Evolutionary conservation across 2,797 vertebrate genomes (phyloP).

Genomic region (Danio albolineatus): DNA sequence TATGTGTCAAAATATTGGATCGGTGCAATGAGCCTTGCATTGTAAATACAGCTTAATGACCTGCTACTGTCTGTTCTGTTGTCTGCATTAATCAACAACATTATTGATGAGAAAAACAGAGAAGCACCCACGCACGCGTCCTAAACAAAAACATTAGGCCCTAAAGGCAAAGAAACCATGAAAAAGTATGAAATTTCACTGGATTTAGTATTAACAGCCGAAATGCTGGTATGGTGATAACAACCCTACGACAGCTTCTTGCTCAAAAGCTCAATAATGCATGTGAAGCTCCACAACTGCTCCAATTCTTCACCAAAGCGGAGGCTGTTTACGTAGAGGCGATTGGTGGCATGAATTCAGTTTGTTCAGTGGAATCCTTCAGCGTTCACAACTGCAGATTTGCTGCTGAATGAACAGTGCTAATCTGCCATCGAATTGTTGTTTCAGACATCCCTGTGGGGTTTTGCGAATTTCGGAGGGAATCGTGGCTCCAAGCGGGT

Average conservation of each 20-base stretch:
- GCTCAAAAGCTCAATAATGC: conserved; percentile 29
- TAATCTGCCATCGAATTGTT: conserved; percentile 40
- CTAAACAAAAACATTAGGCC: not conserved
- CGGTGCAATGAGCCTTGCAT: not conserved
- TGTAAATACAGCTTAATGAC: conserved; percentile 29
- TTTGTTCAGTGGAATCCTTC: conserved; percentile 13
- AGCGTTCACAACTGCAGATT: conserved; percentile 28
- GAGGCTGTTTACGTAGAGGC: conserved; percentile 36
- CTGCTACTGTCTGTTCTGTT: not conserved
- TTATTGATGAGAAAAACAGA: conserved; percentile 8
- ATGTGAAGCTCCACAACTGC: conserved; percentile 22
- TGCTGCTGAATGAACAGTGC: conserved; percentile 14
- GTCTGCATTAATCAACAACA: conserved; percentile 13
- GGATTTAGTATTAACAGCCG: not conserved
- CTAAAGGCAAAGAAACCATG: not conserved
- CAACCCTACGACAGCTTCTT: conserved; percentile 11
- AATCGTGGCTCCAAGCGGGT: conserved; percentile 48
- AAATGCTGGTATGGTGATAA: conserved; percentile 11
- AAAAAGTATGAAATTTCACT: not conserved
- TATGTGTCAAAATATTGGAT: conserved; percentile 24
- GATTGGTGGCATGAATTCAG: conserved; percentile 24
- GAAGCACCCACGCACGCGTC: not conserved
- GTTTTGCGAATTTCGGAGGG: conserved; percentile 5
- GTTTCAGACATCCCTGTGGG: conserved; percentile 31
- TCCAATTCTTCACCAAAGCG: conserved; percentile 15